Evolutionary conservation across 2,113 vertebrate genomes (phyloP).

Genomic region (Synodontis membranacea): DNA sequence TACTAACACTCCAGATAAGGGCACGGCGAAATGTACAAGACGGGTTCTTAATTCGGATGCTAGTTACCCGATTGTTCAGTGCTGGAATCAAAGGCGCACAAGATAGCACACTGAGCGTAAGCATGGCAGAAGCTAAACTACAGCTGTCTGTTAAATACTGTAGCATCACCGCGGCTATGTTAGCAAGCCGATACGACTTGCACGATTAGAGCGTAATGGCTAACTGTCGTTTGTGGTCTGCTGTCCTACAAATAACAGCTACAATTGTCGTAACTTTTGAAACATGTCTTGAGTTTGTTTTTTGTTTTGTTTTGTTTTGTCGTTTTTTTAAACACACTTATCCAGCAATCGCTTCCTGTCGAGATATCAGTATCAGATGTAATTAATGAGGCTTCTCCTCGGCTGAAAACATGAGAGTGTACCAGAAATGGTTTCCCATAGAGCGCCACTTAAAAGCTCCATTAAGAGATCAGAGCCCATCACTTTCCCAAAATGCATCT

Average conservation of each 20-base stretch:
- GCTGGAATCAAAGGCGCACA: not conserved
- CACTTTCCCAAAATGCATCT: slow-evolving; percentile 59
- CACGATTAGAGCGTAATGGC: not conserved
- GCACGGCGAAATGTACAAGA: not conserved
- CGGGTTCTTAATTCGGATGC: not conserved
- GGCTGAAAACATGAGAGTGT: slow-evolving; percentile 56
- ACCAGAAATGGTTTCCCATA: slow-evolving; percentile 54
- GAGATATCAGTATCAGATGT: slow-evolving; percentile 12
- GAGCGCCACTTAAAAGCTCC: slow-evolving; percentile 59
- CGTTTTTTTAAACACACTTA: not conserved
- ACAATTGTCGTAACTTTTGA: not conserved
- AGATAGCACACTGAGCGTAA: not conserved
- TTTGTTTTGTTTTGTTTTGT: no score
- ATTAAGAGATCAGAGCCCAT: slow-evolving; percentile 62
- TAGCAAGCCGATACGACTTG: not conserved
- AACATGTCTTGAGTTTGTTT: no score
- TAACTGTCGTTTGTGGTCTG: not conserved
- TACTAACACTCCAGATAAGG: not conserved
- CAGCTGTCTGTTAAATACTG: not conserved
- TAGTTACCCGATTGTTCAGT: not conserved
- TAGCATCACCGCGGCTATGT: not conserved
- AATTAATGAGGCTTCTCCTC: slow-evolving; percentile 35
- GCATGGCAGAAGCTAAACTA: not conserved
- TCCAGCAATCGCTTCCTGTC: slow-evolving; percentile 14
- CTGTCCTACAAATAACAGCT: not conserved